Evolutionary conservation across 2,888 invertebrate genomes (phyloP), one percentile per base, ranked within the genome.

Genomic region (Falcaria lacertinaria): DNA sequence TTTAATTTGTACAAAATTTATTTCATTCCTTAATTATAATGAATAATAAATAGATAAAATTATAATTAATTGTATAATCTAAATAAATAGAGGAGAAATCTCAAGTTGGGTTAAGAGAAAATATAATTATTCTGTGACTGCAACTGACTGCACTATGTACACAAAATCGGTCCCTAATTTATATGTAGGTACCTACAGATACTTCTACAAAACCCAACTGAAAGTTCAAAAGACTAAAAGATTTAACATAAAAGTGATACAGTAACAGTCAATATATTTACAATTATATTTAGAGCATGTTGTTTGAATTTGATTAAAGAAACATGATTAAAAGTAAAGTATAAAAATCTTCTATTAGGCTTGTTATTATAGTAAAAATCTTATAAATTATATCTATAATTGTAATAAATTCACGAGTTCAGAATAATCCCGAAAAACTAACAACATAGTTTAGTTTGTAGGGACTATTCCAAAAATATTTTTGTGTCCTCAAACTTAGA

Each of bases 31-130:
- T 78, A 71, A 69, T 76, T 66, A 68, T 63, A 60, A 68, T 69
- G 63, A 76, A 78, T 70, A 77, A 87, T 86, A 84, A 87, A 88
- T 87, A 87, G 86, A 66, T 67, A 73, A 68, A 65, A 64, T 69
- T 74, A 68, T 69, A 70, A 68, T 69, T 75, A 74, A 62, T 69
- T 69, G 69, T 67, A 69, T 75, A 74, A 62, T 69, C 76, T 79
- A 82, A 82, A 81, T 84, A 85, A 85, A 83, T 83, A 84, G 75
- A 73, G 64, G 61, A 66, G 86, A 87, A 88, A 80, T 89, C 89
- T 89, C 89, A 89, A 89, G 89, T 89, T 89, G 89, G 85, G 88
- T 89, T 89, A 69, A 70, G 80, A 77, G 80, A 86, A 89, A 56
- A 48, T 53, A 45, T 42, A 42, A 46, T 47, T 39, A 52, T 49